These are phyloP conservation scores for Podarcis muralis DNA, from an alignment of 2,113 vertebrate genomes.

Conservation along the genomic window DNA sequence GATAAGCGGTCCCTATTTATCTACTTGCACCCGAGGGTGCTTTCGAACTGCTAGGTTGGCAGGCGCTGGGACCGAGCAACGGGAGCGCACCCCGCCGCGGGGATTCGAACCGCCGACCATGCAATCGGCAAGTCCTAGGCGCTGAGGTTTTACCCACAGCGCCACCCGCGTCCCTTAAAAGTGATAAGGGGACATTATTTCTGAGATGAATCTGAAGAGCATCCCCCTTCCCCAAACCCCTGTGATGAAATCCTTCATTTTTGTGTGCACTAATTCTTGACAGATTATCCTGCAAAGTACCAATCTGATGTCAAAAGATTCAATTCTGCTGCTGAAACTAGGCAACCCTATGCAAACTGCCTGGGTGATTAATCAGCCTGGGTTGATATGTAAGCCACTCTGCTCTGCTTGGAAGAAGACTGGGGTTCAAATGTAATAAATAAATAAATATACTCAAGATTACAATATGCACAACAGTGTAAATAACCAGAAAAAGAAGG, in stretches of 20 bases:
- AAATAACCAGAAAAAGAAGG: background rate
- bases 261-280: background rate
- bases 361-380: background rate
- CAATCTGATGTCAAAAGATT: background rate
- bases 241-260: background rate
- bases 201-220: background rate
- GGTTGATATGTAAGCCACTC: background rate
- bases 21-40: too few relatives aligned
- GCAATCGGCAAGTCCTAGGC: too few relatives aligned
- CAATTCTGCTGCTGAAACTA: background rate
- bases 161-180: too few relatives aligned
- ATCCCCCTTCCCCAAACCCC: background rate
- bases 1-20: too few relatives aligned
- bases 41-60: too few relatives aligned
- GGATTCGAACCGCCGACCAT: too few relatives aligned
- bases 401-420: background rate
- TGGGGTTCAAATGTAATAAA: background rate
- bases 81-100: too few relatives aligned
- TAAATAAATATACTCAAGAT: background rate
- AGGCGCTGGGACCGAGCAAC: too few relatives aligned
- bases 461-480: background rate
- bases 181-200: background rate
- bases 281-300: background rate
- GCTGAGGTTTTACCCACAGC: too few relatives aligned
- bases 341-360: background rate